Conservation (phyloP, 2,113 vertebrate genomes). For the Arvicanthis niloticus region DNA sequence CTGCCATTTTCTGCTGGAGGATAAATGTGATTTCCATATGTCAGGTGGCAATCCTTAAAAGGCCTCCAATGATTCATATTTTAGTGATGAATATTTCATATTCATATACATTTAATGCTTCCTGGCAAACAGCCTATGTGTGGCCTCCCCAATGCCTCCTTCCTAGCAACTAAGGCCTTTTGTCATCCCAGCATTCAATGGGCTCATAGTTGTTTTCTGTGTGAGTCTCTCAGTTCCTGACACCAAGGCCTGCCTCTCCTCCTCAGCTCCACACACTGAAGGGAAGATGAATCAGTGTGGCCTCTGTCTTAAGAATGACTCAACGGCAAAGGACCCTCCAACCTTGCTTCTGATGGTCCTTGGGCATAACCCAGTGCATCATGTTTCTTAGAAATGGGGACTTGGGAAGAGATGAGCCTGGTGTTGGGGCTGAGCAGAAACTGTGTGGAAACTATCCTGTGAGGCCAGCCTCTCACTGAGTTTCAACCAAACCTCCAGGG, state of each 20-base stretch:
- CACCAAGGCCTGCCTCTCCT: not conserved
- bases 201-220: not conserved
- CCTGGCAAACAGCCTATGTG: constrained; percentile 60
- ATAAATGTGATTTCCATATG: constrained; percentile 66
- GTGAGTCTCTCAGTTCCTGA: constrained; percentile 36
- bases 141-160: constrained; percentile 73
- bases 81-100: not conserved
- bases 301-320: not conserved
- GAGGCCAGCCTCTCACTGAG: not conserved
- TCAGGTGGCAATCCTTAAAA: constrained; percentile 69
- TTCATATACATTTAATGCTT: constrained; percentile 62
- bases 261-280: not conserved
- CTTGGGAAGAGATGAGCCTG: not conserved
- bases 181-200: constrained; percentile 57
- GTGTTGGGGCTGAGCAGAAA: not conserved
- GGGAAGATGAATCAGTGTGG: not conserved
- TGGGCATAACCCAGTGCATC: not conserved
- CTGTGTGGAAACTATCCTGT: not conserved
- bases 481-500: not conserved
- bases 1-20: constrained; percentile 61
- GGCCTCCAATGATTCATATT: constrained; percentile 47
- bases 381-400: not conserved
- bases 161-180: constrained; percentile 87
- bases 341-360: not conserved
- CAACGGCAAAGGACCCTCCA: not conserved